phyloP scores from a whole-genome alignment of 37 sponge, comb jelly and placozoan genomes.

The Diacarnus erythraeanus region DNA sequence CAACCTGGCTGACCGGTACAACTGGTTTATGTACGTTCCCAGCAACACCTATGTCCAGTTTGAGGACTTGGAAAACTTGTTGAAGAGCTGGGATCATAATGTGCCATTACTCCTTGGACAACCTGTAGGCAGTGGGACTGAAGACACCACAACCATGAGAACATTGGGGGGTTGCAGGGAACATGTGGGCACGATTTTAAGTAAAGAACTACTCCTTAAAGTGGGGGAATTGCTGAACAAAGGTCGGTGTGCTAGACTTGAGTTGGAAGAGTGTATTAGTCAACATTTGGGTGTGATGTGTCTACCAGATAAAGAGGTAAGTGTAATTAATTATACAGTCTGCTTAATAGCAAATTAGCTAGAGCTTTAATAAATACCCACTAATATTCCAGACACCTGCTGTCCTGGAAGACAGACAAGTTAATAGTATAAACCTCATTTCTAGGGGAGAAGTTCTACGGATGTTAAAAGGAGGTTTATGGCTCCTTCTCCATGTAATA shows the following conservation, averaged over 20 bases:
- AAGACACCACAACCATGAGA: conserved; percentile 45
- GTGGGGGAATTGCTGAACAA: conserved; percentile 61
- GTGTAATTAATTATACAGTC: too few species aligned
- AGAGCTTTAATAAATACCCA: too few species aligned
- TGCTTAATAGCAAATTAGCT: too few species aligned
- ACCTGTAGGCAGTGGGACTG: conserved; percentile 27
- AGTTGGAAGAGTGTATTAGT: conserved; percentile 77
- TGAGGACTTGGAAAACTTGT: conserved; percentile 34
- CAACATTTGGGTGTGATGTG: conserved; percentile 64
- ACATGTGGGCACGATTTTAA: conserved; percentile 66
- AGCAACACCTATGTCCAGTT: conserved; percentile 73
- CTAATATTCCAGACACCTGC: too few species aligned
- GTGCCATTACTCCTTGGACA: conserved; percentile 54
- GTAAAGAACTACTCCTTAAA: conserved; percentile 44
- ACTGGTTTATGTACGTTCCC: conserved; percentile 84
- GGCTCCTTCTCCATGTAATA: too few species aligned
- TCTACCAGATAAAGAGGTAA: conserved; percentile 73
- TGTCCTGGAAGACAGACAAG: too few species aligned
- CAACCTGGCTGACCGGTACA: conserved; percentile 59
- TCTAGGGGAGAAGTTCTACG: too few species aligned
- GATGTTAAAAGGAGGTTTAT: too few species aligned
- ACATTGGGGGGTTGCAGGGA: conserved; percentile 69
- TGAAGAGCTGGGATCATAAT: conserved; percentile 45
- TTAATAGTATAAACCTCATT: too few species aligned
- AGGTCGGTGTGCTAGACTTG: conserved; percentile 27